Percentiles rank a stretch among this genome's conserved stretches.
Conservation (phyloP, 2,797 vertebrate species). For the Coregonus suidteri region DNA sequence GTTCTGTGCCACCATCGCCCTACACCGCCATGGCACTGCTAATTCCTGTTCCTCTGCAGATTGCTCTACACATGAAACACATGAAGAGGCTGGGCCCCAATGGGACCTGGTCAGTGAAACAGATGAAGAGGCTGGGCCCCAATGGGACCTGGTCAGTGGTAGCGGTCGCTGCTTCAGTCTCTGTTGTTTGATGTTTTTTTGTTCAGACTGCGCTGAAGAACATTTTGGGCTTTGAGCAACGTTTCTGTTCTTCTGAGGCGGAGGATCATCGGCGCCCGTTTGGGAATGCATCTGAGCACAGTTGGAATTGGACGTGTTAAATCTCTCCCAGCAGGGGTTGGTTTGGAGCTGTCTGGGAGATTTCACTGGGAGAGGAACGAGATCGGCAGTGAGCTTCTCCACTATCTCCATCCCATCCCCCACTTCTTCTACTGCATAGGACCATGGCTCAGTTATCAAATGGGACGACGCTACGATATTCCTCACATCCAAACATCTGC, state of each 20-base stretch:
- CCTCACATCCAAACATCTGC: constrained; percentile 42
- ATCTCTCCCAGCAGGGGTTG: constrained; percentile 7
- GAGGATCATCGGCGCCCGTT: neutral
- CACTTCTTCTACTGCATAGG: neutral
- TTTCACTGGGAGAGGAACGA: constrained; percentile 5
- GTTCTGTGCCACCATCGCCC: constrained; percentile 17
- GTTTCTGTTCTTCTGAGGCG: constrained; percentile 27
- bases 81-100: constrained; percentile 10
- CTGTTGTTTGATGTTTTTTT: constrained; percentile 1
- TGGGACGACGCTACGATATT: constrained; percentile 40
- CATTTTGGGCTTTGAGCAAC: constrained; percentile 4
- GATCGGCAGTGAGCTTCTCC: constrained; percentile 4
- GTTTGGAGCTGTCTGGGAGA: constrained; percentile 12
- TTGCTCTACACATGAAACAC: neutral
- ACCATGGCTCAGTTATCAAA: constrained; percentile 31
- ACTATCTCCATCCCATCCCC: neutral
- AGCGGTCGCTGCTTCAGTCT: constrained; percentile 21
- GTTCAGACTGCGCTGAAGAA: constrained; percentile 3
- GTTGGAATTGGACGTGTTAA: constrained; percentile 17
- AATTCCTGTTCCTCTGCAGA: constrained; percentile 9
- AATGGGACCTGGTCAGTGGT: constrained; percentile 21
- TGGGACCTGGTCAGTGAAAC: constrained; percentile 18
- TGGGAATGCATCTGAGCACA: constrained; percentile 15
- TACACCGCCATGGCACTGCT: constrained; percentile 22
- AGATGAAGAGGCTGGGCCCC: constrained; percentile 7